Conservation (phyloP, 2,113 vertebrate species). For the Corythoichthys intestinalis region DNA sequence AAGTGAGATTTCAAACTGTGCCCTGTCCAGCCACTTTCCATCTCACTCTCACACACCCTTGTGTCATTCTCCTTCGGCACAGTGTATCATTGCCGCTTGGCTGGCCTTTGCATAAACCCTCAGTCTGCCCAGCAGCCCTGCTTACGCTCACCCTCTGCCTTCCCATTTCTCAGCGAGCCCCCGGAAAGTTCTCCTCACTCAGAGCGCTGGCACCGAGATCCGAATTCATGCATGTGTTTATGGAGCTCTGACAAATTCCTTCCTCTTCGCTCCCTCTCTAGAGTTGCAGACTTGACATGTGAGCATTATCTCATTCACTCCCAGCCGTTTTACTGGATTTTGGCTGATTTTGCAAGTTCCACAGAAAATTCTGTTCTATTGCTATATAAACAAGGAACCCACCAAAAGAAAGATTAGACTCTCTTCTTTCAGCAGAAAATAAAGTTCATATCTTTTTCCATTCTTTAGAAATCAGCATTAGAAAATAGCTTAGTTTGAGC, state of each 20-base stretch:
- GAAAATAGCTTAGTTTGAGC: too few species aligned
- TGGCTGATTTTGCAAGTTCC: too few species aligned
- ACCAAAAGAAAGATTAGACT: too few species aligned
- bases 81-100: conserved; percentile 80
- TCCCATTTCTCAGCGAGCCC: conserved; percentile 36
- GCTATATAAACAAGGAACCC: too few species aligned
- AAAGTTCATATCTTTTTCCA: too few species aligned
- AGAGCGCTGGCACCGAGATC: conserved; percentile 53
- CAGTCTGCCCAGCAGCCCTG: conserved; percentile 57
- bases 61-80: conserved; percentile 43
- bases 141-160: conserved; percentile 58
- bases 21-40: conserved; percentile 23
- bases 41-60: conserved; percentile 21
- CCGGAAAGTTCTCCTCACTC: conserved; percentile 59
- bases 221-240: conserved; percentile 66
- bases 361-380: too few species aligned
- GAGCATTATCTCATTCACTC: conserved; percentile 63
- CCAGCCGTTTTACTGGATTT: too few species aligned
- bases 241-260: conserved; percentile 73
- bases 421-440: too few species aligned
- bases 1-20: background rate
- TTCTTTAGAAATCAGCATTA: too few species aligned
- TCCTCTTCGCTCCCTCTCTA: conserved; percentile 60
- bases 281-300: conserved; percentile 57
- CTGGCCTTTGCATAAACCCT: conserved; percentile 85